Conservation (phyloP, 2,113 vertebrate species). For the Alethe castanea region DNA sequence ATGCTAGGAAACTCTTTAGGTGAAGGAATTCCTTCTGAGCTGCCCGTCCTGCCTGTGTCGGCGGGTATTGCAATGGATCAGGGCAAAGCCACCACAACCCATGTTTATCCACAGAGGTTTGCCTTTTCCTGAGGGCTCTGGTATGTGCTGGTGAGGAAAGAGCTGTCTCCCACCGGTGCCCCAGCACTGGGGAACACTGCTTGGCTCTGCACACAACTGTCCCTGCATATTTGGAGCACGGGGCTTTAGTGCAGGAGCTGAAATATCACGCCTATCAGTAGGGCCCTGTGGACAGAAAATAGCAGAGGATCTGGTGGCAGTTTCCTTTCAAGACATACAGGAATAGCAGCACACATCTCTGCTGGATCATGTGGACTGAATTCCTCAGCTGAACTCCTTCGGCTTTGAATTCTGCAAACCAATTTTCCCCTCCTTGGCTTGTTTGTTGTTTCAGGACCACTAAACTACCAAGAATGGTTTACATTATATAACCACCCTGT, state of each 20-base stretch:
- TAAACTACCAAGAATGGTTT: neutral
- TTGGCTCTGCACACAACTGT: conserved; percentile 22
- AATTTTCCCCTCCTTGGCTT: neutral
- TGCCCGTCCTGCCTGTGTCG: neutral
- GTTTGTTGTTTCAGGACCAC: conserved; percentile 28
- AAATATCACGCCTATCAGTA: conserved; percentile 63
- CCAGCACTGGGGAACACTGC: neutral
- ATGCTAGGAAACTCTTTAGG: neutral
- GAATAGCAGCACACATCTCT: conserved; percentile 68
- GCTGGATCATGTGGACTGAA: conserved; percentile 43
- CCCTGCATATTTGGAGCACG: neutral
- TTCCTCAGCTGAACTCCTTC: conserved; percentile 30
- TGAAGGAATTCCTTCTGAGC: neutral
- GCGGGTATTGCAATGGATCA: neutral
- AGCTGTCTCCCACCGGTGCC: neutral
- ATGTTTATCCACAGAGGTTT: neutral
- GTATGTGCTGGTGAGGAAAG: neutral
- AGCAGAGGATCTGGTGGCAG: conserved; percentile 72
- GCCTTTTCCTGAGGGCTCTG: neutral
- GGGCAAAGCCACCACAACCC: neutral
- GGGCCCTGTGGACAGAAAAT: conserved; percentile 59
- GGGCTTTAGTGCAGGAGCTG: neutral
- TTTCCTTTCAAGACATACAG: conserved; percentile 67
- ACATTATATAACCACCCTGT: conserved; percentile 28
- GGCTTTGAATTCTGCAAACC: conserved; percentile 16